Evolutionary conservation across 2,888 invertebrate genomes (phyloP).

Genomic region (Drosophila planitibia): DNA sequence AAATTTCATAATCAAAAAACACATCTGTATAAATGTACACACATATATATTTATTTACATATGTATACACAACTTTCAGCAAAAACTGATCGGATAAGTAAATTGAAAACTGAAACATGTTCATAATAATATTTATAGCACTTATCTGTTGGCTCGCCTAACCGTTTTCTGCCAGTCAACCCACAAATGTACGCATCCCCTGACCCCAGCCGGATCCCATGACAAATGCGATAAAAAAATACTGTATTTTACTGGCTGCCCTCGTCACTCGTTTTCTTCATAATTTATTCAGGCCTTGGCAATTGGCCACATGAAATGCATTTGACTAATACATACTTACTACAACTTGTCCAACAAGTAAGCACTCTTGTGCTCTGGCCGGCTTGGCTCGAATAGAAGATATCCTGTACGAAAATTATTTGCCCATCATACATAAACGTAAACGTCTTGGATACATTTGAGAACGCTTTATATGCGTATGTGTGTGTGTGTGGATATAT

Average conservation of each 20-base stretch:
- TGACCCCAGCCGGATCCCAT: not conserved
- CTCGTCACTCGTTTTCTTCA: constrained; percentile 14
- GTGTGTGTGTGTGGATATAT: too few species aligned
- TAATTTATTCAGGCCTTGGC: constrained; percentile 22
- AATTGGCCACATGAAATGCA: constrained; percentile 28
- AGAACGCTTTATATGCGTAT: too few species aligned
- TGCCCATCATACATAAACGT: too few species aligned
- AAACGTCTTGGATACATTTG: too few species aligned
- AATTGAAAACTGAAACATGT: not conserved
- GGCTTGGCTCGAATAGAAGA: not conserved
- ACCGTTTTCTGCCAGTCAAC: too few species aligned
- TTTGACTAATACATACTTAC: constrained; percentile 6
- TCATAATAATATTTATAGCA: not conserved
- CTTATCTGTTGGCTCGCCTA: not conserved
- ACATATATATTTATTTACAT: not conserved
- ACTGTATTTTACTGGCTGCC: constrained; percentile 9
- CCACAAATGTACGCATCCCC: not conserved
- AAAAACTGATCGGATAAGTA: not conserved
- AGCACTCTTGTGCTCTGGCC: not conserved
- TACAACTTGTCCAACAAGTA: not conserved
- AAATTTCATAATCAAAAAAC: too few species aligned
- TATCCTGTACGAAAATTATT: not conserved
- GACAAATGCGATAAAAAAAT: constrained; percentile 7
- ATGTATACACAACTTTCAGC: not conserved
- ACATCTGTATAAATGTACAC: not conserved